Conservation (phyloP, 2,888 invertebrate genomes). For the Caenorhabditis sp. region DNA sequence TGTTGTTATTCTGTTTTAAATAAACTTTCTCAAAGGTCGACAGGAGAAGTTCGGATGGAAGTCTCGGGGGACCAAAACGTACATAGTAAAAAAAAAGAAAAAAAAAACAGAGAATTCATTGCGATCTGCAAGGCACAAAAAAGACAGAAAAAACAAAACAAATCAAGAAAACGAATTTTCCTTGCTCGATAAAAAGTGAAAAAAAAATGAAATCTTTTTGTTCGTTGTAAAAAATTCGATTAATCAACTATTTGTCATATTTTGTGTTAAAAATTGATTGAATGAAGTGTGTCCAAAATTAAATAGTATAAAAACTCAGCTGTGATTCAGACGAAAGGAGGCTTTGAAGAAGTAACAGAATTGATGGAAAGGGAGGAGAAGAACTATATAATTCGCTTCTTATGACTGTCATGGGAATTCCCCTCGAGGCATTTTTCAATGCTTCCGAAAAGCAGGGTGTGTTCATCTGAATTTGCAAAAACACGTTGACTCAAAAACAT, state of each 20-base stretch:
- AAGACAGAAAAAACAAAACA: neutral
- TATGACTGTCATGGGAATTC: slow-evolving; percentile 47
- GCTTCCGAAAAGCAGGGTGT: neutral
- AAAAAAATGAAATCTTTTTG: slow-evolving; percentile 6
- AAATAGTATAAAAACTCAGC: neutral
- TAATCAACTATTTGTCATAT: neutral
- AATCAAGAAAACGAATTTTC: neutral
- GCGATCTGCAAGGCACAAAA: neutral
- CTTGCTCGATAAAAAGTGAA: neutral
- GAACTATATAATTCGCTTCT: slow-evolving; percentile 48
- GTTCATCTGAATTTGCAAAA: neutral
- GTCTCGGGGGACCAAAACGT: neutral
- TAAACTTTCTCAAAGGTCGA: neutral
- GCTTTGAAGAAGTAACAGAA: neutral
- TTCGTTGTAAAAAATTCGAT: neutral
- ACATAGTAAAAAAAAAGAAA: neutral
- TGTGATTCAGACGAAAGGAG: neutral
- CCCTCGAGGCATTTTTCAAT: slow-evolving; percentile 25
- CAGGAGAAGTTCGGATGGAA: neutral
- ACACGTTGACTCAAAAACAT: neutral
- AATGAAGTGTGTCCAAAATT: neutral
- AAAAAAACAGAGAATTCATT: neutral
- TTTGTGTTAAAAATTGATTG: neutral
- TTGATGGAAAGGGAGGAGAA: slow-evolving; percentile 4
- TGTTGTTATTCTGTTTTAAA: too few species aligned